Evolutionary conservation across 53 echinoderm and acorn worm species (phyloP), one percentile per base, ranked within the genome.

Genomic region (Arbacia lixula): DNA sequence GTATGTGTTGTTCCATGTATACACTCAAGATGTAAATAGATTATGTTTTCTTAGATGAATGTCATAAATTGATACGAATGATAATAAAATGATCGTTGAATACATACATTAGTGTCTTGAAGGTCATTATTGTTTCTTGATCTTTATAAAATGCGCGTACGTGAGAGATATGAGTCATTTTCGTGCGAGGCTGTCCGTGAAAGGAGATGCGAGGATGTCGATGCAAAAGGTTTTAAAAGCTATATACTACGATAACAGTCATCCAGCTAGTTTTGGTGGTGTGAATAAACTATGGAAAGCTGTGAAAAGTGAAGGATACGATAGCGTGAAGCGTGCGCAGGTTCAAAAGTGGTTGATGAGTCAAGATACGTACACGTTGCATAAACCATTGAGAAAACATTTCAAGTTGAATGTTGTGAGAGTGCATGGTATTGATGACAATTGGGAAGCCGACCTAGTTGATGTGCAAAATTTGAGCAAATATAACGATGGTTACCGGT

Each of bases 361-460:
- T 22, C 84, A 85, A 55, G 85, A 85, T 24, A 62, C 72, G 1
- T 86, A 90, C 53, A 86, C 86, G 0, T 60, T 90, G 4, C 91
- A 87, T 31, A 40, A 38, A 4, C 84, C 83, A 17, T 37, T 46
- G 12, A 51, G 74, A 34, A 65, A 83, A 57, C 36, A 17, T 16
- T 91, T 87, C 60, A 6, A 3, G 49, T 66, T 84, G 24, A 91
- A 91, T 49, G 32, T 67, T 46, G 91, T 91, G 30, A 24, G 37
- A 12, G 91, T 91, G 36, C 31, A 60, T 3, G 84, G 84, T 8
- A 74, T 84, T 1, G 88, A 84, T 84, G 66, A 76, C 1, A 34
- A 35, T 20, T 84, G 88, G 84, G 57, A 88, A 25, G 84, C 75
- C 1, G 88, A 88, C 49, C 40, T 88, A 17, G 53, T 72, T 10